Conservation (phyloP, 2,888 invertebrate genomes). For the Seladonia tumulorum region DNA sequence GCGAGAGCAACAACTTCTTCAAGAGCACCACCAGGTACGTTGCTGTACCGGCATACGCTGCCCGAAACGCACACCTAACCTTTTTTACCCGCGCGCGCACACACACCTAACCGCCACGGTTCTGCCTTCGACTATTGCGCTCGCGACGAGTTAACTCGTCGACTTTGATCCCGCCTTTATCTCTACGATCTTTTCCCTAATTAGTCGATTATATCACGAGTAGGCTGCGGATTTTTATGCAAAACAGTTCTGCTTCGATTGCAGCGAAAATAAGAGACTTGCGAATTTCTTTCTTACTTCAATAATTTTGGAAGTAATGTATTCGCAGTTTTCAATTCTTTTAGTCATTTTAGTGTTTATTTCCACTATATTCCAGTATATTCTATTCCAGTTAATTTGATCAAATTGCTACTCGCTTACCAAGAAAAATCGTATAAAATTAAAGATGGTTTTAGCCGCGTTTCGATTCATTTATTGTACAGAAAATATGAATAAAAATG, state of each 20-base stretch:
- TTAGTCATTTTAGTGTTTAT: not conserved
- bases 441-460: not conserved
- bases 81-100: constrained; percentile 37
- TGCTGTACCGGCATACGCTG: constrained; percentile 28
- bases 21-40: constrained; percentile 93
- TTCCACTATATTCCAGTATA: too few relatives aligned
- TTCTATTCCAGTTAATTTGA: too few relatives aligned
- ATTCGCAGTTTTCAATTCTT: too few relatives aligned
- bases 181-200: not conserved
- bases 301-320: too few relatives aligned
- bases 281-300: too few relatives aligned
- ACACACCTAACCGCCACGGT: constrained; percentile 22
- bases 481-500: not conserved
- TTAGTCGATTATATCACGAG: not conserved
- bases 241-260: too few relatives aligned
- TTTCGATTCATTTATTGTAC: too few relatives aligned
- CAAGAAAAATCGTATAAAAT: too few relatives aligned
- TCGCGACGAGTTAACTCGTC: constrained; percentile 12
- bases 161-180: not conserved
- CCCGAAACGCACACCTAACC: constrained; percentile 50
- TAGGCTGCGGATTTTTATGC: too few relatives aligned
- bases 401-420: too few relatives aligned
- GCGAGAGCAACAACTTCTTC: constrained; percentile 96
- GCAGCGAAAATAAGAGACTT: too few relatives aligned
- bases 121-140: constrained; percentile 13